phyloP scores from a whole-genome alignment of 2,888 invertebrate genomes.

The Ganaspis brasiliensis region DNA sequence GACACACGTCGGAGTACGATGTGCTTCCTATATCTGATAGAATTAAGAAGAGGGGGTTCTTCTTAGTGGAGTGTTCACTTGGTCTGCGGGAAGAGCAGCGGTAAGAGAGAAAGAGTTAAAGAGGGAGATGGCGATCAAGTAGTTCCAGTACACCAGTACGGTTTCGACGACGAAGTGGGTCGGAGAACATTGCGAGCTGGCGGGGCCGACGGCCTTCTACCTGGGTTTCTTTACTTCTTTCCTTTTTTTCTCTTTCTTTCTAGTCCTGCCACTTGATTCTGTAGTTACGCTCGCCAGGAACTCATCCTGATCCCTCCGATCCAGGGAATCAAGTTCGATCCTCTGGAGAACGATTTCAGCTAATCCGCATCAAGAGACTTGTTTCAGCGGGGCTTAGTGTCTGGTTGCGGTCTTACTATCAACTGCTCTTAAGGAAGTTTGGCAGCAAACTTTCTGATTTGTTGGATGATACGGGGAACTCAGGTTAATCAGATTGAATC shows the following conservation, averaged over 20 bases:
- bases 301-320: conserved; percentile 48
- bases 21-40: conserved; percentile 65
- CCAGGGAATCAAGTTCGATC: conserved; percentile 35
- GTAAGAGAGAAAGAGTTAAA: conserved; percentile 58
- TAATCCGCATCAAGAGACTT: conserved; percentile 28
- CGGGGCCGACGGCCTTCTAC: conserved; percentile 70
- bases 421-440: not conserved
- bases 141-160: conserved; percentile 68
- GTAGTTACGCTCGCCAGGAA: conserved; percentile 40
- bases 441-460: not conserved
- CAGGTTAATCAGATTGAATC: too few species aligned
- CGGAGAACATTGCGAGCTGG: conserved; percentile 65
- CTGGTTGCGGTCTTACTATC: not conserved
- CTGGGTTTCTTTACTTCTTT: conserved; percentile 56
- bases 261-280: conserved; percentile 47
- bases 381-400: conserved; percentile 9
- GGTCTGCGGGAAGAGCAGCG: conserved; percentile 57
- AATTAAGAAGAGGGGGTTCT: conserved; percentile 59
- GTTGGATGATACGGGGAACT: not conserved
- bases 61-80: conserved; percentile 57
- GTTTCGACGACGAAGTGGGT: conserved; percentile 74
- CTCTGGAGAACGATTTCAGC: conserved; percentile 15
- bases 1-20: conserved; percentile 62
- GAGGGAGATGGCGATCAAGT: conserved; percentile 60
- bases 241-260: conserved; percentile 44